A percentile compares a stretch with the other conserved stretches of the same genome.
phyloP scores from a whole-genome alignment of 2,888 invertebrate genomes.

The Ennomos erosarius region DNA sequence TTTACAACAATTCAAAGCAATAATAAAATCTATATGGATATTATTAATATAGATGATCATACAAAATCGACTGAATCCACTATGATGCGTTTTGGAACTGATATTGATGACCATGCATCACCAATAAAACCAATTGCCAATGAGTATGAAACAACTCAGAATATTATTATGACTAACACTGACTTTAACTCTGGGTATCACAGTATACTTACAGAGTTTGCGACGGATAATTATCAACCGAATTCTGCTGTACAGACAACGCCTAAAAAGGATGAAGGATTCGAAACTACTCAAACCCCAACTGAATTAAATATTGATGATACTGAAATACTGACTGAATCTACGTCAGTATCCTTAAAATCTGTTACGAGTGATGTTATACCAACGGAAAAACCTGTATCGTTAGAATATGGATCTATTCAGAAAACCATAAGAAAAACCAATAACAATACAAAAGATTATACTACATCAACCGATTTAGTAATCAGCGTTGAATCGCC shows the following conservation, averaged over 20 bases:
- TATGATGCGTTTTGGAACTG: neutral
- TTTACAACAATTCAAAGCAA: constrained; percentile 4
- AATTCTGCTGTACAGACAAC: too few relatives aligned
- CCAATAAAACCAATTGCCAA: neutral
- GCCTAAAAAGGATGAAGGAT: too few relatives aligned
- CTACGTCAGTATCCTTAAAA: neutral
- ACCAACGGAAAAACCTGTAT: neutral
- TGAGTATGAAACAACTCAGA: neutral
- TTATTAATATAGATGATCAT: neutral
- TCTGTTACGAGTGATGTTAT: neutral
- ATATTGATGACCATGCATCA: neutral
- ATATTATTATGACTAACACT: neutral
- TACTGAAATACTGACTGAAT: neutral
- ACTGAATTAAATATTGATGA: neutral
- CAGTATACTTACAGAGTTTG: too few relatives aligned
- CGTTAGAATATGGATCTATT: neutral
- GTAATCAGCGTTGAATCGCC: constrained; percentile 1
- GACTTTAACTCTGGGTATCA: too few relatives aligned
- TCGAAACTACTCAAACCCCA: too few relatives aligned
- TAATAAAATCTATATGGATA: neutral
- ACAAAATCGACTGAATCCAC: neutral
- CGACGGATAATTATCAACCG: too few relatives aligned
- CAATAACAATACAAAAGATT: constrained; percentile 2
- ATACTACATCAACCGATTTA: neutral
- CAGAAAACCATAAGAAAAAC: neutral